Evolutionary conservation across 1,140 invertebrate genomes (phyloP).

Genomic region (Sitodiplosis mosellana): DNA sequence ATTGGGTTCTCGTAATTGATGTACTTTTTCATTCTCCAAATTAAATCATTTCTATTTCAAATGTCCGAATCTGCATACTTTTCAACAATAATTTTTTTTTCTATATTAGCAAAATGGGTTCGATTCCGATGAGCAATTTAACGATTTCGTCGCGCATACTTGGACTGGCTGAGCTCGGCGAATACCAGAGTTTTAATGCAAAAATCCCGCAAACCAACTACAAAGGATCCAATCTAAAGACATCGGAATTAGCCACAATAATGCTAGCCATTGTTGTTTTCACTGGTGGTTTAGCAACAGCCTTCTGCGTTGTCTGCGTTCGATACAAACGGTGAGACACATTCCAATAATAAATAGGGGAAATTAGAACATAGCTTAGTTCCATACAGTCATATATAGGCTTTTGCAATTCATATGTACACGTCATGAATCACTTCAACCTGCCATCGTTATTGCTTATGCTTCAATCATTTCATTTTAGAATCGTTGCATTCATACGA

Average conservation of each 20-base stretch:
- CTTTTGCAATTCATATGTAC: no score
- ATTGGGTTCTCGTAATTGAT: no score
- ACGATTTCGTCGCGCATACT: conserved; percentile 34
- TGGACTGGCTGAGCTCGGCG: conserved; percentile 30
- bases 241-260: conserved; percentile 59
- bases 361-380: no score
- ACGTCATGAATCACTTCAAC: no score
- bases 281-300: conserved; percentile 52
- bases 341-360: conserved; percentile 1
- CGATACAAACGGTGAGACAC: conserved; percentile 38
- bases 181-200: conserved; percentile 17
- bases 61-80: no score
- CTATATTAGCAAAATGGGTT: conserved; percentile 1
- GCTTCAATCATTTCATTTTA: no score
- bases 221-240: conserved; percentile 28
- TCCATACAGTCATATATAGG: no score
- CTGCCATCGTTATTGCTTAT: no score
- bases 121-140: conserved; percentile 2
- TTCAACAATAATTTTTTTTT: not conserved
- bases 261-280: conserved; percentile 60
- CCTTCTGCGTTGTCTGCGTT: conserved; percentile 57
- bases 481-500: no score
- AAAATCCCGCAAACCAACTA: conserved; percentile 11
- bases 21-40: no score
- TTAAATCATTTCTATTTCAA: no score